These are phyloP conservation scores for Nymphalis urticae DNA, from an alignment of 2,888 invertebrate species.

Conservation along the genomic window DNA sequence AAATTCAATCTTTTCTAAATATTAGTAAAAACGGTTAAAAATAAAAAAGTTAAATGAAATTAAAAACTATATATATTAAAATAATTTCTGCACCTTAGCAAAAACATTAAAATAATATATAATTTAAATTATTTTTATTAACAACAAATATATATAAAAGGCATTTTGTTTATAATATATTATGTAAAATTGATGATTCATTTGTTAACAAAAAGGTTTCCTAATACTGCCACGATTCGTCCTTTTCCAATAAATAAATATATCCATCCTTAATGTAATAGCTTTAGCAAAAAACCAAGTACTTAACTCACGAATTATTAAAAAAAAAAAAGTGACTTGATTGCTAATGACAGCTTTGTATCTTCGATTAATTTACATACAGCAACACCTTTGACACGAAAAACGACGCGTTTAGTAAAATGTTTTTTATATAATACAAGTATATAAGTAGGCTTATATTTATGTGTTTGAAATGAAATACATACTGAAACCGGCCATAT, in stretches of 20 bases:
- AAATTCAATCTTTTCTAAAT: neutral
- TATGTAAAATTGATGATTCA: neutral
- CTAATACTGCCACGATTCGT: constrained; percentile 37
- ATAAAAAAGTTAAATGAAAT: neutral
- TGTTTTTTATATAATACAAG: constrained; percentile 66
- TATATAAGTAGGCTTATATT: constrained; percentile 57
- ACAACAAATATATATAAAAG: too few relatives aligned
- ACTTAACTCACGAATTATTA: neutral
- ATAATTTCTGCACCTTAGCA: constrained; percentile 2
- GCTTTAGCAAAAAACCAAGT: neutral
- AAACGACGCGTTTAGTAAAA: constrained; percentile 43
- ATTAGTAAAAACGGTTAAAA: neutral
- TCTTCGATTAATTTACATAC: constrained; percentile 11
- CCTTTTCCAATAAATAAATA: constrained; percentile 29
- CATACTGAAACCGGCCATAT: constrained; percentile 75
- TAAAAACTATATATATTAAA: neutral
- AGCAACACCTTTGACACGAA: constrained; percentile 37
- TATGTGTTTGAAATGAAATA: constrained; percentile 46
- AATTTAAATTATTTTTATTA: neutral
- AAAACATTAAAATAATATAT: neutral
- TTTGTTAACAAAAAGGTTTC: constrained; percentile 21
- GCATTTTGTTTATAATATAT: neutral
- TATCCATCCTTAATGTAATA: constrained; percentile 15
- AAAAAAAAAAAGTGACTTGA: neutral
- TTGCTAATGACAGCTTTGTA: neutral